These are phyloP conservation scores for Synanthedon vespiformis DNA, from an alignment of 2,888 invertebrate species.

Conservation along the genomic window DNA sequence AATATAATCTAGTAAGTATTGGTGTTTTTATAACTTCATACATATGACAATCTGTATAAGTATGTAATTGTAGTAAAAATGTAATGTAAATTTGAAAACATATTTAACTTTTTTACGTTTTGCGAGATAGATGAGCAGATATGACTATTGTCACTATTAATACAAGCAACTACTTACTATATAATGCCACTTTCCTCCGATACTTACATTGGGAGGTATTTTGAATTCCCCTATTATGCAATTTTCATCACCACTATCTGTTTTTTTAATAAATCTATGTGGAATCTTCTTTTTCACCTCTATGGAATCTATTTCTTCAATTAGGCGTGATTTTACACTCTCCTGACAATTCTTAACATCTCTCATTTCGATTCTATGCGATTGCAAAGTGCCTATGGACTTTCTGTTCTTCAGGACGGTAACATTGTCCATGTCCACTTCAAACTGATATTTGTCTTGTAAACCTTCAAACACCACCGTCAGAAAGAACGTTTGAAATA, in stretches of 20 bases:
- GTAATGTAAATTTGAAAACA: too few relatives aligned
- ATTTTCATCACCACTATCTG: constrained; percentile 62
- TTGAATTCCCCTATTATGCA: constrained; percentile 73
- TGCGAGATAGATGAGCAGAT: too few relatives aligned
- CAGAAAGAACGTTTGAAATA: constrained; percentile 84
- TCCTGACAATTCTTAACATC: constrained; percentile 65
- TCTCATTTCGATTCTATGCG: constrained; percentile 80
- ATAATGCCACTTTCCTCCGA: background rate
- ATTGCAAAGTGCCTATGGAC: constrained; percentile 78
- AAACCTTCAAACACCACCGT: constrained; percentile 81
- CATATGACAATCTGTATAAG: too few relatives aligned
- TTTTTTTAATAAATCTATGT: constrained; percentile 71
- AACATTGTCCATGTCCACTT: constrained; percentile 74
- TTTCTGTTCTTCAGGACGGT: constrained; percentile 80
- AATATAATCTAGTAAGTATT: too few relatives aligned
- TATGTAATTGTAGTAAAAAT: too few relatives aligned
- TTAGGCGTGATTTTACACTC: constrained; percentile 53
- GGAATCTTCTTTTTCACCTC: constrained; percentile 54
- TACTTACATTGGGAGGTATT: constrained; percentile 69
- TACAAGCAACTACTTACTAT: too few relatives aligned
- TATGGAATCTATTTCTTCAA: constrained; percentile 59
- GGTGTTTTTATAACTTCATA: too few relatives aligned
- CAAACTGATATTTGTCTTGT: constrained; percentile 81
- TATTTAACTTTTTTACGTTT: too few relatives aligned
- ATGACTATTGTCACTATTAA: too few relatives aligned